Base-by-base conservation (phyloP, 2,797 vertebrate species). In the Uromys caudimaculatus region DNA sequence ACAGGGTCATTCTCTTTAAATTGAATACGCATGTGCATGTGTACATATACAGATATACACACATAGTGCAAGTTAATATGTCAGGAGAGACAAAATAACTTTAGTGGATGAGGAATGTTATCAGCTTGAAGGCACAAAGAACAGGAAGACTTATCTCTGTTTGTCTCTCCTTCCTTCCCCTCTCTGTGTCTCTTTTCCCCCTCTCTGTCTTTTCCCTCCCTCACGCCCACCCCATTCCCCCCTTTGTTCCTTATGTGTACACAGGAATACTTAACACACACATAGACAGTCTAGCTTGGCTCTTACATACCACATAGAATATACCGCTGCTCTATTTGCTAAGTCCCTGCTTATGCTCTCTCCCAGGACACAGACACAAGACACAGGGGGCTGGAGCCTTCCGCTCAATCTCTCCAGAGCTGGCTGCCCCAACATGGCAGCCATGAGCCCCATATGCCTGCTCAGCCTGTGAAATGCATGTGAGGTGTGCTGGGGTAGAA, bases 251-350 rank as follows among this genome's bases (percentile, higher is more conserved):
- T 60, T 29, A 47, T 24, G 13, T 17, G 29, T 19, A 62, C 23
- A 71, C 44, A 50, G 1, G 24, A 10, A 83, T 38, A 64, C 83
- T 35, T 23, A 50, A 50, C n/a, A 1, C 7, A 10, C 14, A 2
- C 4, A 29, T 56, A 47, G 71, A 44, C 50, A 12, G 24, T 81
- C 54, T 52, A 73, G 14, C 29, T 35, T 54, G 83, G 35, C 35
- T 81, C 23, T 41, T 2, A 0, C 3, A 41, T 6, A 27, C 2
- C 69, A 19, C 27, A 4, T 3, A 47, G 6, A 50, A 54, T 95
- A 17, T 6, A 24, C 10, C 0, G 2, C 52, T 13, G 3, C 0
- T 10, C 1, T 2, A 1, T 3, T 23, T 3, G 56, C 0, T 0
- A 17, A 54, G 3, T 47, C 58, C 35, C 27, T 0, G 1, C 4